Conservation (phyloP, 2,113 vertebrate species). For the Pteronura brasiliensis region DNA sequence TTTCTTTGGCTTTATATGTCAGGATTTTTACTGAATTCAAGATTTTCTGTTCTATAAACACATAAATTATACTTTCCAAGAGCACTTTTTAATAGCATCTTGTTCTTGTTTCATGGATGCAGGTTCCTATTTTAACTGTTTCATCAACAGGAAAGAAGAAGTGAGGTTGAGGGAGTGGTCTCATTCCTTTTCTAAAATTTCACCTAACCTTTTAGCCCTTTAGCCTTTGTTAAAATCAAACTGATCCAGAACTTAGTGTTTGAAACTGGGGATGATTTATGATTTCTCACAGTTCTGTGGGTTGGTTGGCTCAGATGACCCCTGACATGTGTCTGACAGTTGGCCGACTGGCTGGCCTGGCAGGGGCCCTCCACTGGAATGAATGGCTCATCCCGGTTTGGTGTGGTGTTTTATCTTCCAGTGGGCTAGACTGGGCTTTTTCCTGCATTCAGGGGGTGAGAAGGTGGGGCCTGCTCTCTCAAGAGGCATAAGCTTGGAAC, state of each 20-base stretch:
- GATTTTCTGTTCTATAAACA: background rate
- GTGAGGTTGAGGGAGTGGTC: background rate
- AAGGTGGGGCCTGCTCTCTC: background rate
- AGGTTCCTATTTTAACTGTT: background rate
- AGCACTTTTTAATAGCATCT: background rate
- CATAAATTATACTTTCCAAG: background rate
- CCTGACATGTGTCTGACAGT: background rate
- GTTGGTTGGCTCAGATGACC: background rate
- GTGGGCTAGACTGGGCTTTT: background rate
- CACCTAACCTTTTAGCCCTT: background rate
- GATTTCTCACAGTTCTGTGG: background rate
- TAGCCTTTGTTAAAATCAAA: background rate
- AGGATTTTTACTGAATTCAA: background rate
- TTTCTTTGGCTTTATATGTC: background rate
- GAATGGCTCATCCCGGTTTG: background rate
- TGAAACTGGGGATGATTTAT: background rate
- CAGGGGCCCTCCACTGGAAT: background rate
- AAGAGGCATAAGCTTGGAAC: background rate
- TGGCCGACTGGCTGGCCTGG: background rate
- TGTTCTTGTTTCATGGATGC: background rate
- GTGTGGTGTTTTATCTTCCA: background rate
- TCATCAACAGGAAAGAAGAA: background rate
- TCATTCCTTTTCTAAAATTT: slow-evolving; percentile 4
- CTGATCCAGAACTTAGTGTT: background rate
- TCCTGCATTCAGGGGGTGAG: background rate